These are phyloP conservation scores for Theretra japonica DNA, from an alignment of 2,888 invertebrate species.

Conservation along the genomic window DNA sequence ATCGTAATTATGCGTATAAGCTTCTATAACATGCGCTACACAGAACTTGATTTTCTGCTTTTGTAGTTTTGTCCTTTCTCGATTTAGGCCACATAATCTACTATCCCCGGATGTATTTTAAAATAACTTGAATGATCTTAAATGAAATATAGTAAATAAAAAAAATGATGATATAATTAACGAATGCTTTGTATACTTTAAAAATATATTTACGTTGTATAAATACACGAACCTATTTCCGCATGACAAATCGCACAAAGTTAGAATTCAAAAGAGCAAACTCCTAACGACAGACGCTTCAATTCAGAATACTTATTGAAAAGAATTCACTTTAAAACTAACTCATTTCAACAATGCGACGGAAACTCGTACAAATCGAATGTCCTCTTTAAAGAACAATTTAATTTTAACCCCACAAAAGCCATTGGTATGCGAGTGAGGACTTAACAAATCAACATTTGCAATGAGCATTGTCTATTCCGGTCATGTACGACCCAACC, in stretches of 20 bases:
- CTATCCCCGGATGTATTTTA: too few relatives aligned
- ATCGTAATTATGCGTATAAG: too few relatives aligned
- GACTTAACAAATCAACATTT: slow-evolving; percentile 73
- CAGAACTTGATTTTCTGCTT: too few relatives aligned
- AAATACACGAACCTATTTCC: not conserved
- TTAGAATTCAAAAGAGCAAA: not conserved
- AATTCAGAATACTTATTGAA: slow-evolving; percentile 30
- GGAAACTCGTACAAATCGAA: slow-evolving; percentile 44
- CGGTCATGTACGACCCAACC: slow-evolving; percentile 64
- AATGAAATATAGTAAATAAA: not conserved
- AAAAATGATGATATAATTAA: too few relatives aligned
- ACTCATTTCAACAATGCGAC: slow-evolving; percentile 26
- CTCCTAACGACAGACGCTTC: not conserved
- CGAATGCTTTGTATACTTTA: too few relatives aligned
- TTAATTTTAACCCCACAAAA: slow-evolving; percentile 56
- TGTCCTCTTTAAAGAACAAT: slow-evolving; percentile 52
- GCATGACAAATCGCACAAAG: not conserved
- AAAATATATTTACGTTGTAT: not conserved
- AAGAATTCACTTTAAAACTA: slow-evolving; percentile 21
- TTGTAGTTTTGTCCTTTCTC: too few relatives aligned
- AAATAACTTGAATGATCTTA: too few relatives aligned
- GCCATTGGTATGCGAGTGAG: slow-evolving; percentile 68
- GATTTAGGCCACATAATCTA: too few relatives aligned
- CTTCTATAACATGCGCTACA: too few relatives aligned
- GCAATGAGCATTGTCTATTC: slow-evolving; percentile 67